Conservation (phyloP, 2,113 vertebrate genomes). For the Sinocyclocheilus maitianheensis region DNA sequence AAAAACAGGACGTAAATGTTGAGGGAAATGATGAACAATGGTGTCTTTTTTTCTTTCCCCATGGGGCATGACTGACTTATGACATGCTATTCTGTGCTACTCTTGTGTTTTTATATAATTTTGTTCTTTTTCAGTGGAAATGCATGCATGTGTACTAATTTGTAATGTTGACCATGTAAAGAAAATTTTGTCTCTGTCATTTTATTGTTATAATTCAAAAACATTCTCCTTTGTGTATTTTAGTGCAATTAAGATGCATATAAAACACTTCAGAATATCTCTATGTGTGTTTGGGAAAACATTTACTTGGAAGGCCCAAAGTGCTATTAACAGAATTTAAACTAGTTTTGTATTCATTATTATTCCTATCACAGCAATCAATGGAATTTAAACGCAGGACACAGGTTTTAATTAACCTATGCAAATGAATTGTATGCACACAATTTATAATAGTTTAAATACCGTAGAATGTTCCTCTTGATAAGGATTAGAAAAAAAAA, state of each 20-base stretch:
- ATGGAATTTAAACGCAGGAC: conserved; percentile 65
- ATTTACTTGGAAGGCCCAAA: conserved; percentile 47
- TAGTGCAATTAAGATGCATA: conserved; percentile 12
- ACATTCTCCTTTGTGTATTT: neutral
- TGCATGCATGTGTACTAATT: neutral
- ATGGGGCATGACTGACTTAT: no score
- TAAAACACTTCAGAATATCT: conserved; percentile 2
- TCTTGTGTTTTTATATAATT: neutral
- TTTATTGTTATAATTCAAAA: conserved; percentile 11
- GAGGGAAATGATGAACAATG: neutral
- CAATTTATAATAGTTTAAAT: conserved; percentile 66
- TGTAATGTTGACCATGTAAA: neutral
- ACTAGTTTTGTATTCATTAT: conserved; percentile 68
- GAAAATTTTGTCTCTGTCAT: neutral
- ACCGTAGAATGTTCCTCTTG: conserved; percentile 58
- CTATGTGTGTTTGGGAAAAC: conserved; percentile 37
- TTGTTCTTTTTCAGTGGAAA: neutral
- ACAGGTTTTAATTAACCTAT: conserved; percentile 76
- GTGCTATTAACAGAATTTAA: conserved; percentile 63
- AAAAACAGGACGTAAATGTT: conserved; percentile 8
- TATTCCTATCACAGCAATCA: conserved; percentile 68
- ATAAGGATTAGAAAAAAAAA: conserved; percentile 58
- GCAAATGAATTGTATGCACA: conserved; percentile 69
- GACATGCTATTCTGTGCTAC: no score
- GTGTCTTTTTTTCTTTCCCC: neutral